Base-by-base conservation (phyloP, 2,888 invertebrate genomes). In the Chymomyza fuscimana region DNA sequence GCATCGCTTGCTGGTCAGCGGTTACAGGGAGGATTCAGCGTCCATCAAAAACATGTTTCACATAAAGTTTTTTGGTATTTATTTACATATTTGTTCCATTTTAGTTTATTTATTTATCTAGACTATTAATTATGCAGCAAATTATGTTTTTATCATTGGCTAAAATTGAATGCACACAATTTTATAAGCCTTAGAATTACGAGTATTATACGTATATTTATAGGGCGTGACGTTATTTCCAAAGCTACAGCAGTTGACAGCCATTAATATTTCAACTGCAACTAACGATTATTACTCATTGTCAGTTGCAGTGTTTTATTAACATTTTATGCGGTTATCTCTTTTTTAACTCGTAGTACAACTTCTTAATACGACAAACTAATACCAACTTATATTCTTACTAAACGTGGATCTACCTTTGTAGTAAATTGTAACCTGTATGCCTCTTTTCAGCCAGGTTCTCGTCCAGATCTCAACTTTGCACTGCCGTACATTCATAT, bases 91-190 rank as follows among this genome's bases (percentile, higher is more conserved):
- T 12, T 52, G n/a, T n/a, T 52, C 15, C 9, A 52, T 51, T 52
- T 25, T 46, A 52, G 9, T 40, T 63, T 63, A 40, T 61, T 40
- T 32, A 61, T 40, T 15, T 40, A 61, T 16, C 7, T 40, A 16
- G 40, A 40, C 66, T 72, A 80, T 82, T 70, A 82, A 82, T 87
- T 87, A 85, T 82, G 63, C 62, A 63, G 10, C 65, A 63, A 70
- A 74, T 75, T 72, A 73, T 74, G 72, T 70, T 73, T 69, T 73
- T 75, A 80, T 85, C 80, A 51, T 40, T 67, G 66, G 54, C 12
- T 66, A 72, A 16, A 52, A 52, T 67, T 72, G 62, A 67, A 67
- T 62, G 63, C 62, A 61, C 50, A 46, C 12, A 64, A 76, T 46
- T 46, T 46, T 46, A 46, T 46, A 46, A 46, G 40, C 40, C 12